phyloP scores from a whole-genome alignment of 2,113 vertebrate genomes.

The Sminthopsis crassicaudata region DNA sequence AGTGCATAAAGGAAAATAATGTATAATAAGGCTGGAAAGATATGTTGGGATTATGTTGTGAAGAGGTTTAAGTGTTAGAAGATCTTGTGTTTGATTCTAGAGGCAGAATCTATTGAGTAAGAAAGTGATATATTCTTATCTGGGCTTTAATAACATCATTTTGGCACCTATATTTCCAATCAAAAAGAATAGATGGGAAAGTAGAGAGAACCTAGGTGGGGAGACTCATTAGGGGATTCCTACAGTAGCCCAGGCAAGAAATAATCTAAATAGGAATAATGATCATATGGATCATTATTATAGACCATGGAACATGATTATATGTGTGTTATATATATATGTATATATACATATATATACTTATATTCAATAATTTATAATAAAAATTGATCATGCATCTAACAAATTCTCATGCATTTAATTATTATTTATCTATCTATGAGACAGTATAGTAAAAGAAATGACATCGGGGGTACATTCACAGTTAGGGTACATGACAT shows the following conservation, averaged over 20 bases:
- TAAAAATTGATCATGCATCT: too few relatives aligned
- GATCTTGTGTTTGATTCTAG: background rate
- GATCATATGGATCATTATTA: background rate
- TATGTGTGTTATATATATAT: background rate
- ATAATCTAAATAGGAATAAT: background rate
- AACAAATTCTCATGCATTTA: too few relatives aligned
- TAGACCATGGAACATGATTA: background rate
- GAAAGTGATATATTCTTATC: background rate
- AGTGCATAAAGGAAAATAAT: background rate
- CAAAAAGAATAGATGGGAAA: background rate
- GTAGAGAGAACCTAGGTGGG: background rate
- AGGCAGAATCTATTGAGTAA: background rate
- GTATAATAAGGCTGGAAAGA: background rate
- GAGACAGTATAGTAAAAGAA: background rate
- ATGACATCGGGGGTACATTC: background rate
- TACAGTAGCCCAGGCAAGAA: background rate
- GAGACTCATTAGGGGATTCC: background rate
- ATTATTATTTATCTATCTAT: too few relatives aligned
- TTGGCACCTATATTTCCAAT: background rate
- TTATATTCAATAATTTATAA: too few relatives aligned
- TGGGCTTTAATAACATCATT: background rate
- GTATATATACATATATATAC: too few relatives aligned
- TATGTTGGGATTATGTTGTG: background rate
- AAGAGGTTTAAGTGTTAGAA: background rate
- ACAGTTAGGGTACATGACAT: background rate